Conservation (phyloP, 2,113 vertebrate species). For the Talpa occidentalis region DNA sequence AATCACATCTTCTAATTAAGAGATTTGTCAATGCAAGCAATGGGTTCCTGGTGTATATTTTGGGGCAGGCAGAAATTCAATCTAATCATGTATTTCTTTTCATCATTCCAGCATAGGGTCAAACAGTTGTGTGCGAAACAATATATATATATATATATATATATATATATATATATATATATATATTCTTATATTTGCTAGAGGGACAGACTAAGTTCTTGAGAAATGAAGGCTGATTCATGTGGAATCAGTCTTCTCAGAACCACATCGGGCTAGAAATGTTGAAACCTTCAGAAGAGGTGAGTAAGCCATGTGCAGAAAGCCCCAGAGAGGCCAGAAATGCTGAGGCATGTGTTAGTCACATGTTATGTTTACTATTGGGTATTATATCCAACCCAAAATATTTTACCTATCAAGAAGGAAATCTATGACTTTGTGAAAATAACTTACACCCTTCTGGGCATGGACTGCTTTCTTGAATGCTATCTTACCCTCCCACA, state of each 20-base stretch:
- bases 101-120: not conserved
- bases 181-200: not conserved
- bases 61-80: constrained; percentile 17
- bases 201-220: not conserved
- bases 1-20: constrained; percentile 71
- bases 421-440: not conserved
- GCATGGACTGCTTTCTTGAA: not conserved
- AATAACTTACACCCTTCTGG: not conserved
- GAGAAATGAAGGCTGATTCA: constrained; percentile 26
- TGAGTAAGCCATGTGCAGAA: not conserved
- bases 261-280: not conserved
- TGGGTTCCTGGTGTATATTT: constrained; percentile 57
- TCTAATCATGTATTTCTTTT: constrained; percentile 43
- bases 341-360: not conserved
- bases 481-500: not conserved
- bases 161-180: too few species aligned
- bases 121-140: not conserved
- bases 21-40: constrained; percentile 72
- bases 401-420: not conserved
- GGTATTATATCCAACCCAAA: not conserved
- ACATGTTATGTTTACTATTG: not conserved
- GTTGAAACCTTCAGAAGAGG: not conserved
- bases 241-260: not conserved
- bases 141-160: too few species aligned
- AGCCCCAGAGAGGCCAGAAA: not conserved